Evolutionary conservation across 37 sponge, comb jelly and placozoan species (phyloP).

Genomic region (Hexactinellida sp.): DNA sequence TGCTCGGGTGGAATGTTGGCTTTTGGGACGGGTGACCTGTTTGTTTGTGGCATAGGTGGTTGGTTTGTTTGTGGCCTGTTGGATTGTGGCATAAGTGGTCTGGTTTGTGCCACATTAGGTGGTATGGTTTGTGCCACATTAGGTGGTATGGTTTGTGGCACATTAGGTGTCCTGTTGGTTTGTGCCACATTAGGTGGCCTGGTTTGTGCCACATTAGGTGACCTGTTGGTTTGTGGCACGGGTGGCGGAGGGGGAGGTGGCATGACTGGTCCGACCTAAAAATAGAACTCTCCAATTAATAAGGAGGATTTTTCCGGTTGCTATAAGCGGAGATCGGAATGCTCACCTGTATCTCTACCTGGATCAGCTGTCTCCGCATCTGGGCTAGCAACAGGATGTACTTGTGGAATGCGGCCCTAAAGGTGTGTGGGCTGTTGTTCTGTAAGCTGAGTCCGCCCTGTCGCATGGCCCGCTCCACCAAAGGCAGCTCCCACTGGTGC

Average conservation of each 20-base stretch:
- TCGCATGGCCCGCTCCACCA: not conserved
- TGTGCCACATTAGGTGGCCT: no score
- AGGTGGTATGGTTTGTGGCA: no score
- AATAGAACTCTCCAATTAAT: not conserved
- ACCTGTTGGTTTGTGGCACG: not conserved
- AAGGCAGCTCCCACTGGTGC: not conserved
- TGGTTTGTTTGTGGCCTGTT: no score
- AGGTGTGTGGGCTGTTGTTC: not conserved
- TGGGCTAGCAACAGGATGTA: not conserved
- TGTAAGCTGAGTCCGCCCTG: not conserved
- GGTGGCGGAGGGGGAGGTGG: not conserved
- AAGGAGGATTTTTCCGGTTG: no score
- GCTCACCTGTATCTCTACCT: not conserved
- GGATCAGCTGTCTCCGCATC: not conserved
- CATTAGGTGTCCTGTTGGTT: no score
- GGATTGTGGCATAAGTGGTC: no score
- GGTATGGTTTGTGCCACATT: no score
- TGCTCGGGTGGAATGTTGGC: not conserved
- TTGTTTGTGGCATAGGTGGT: not conserved
- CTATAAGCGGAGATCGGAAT: no score
- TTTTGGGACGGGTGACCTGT: not conserved
- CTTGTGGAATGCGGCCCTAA: not conserved
- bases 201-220: no score
- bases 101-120: no score
- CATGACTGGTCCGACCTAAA: not conserved